Evolutionary conservation across 2,113 vertebrate species (phyloP), one percentile per base, ranked within the genome.

Genomic region (Saccopteryx leptura): DNA sequence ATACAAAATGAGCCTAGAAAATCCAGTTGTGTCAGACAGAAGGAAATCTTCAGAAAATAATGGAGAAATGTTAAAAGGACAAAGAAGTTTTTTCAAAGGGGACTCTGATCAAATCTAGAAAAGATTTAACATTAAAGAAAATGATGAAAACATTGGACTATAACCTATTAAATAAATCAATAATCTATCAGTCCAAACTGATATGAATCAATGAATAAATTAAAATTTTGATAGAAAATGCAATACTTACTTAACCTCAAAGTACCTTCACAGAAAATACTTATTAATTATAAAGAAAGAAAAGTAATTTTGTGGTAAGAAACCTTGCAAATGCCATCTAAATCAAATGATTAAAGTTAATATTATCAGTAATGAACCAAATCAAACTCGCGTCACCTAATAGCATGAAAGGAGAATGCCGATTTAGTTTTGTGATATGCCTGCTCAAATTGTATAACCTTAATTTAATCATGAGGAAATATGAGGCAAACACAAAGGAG

Each of bases 11-110:
- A 74, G 10, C 56, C 65, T 66, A 19, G 2, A 72, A 72, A 61
- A 66, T 54, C 52, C 88, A 33, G 18, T 54, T 63, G 50, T 39
- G 19, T 66, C 23, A 82, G 33, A 66, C 84, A 69, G 33, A 85
- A 63, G 23, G 26, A 88, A 54, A 84, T 28, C 23, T 23, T 91
- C 63, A 88, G 65, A 54, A 92, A 92, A 96, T 74, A 9, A 46
- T 84, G 21, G 24, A 75, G 24, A 91, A 78, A 83, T 60, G 19
- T 39, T 4, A n/a, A 65, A 91, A 52, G 7, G 10, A 71, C n/a
- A 83, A 52, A 65, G 31, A 28, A 61, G 5, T 58, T 33, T 23
- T 72, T 78, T 66, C 26, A 68, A 75, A 68, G 71, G 50, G 23
- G 54, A 79, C 10, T 13, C 23, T 48, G 8, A 84, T 10, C 15